A percentile compares a stretch with the other conserved stretches of the same genome.
Conservation (phyloP, 2,113 vertebrate genomes). For the Oreochromis spilurus region DNA sequence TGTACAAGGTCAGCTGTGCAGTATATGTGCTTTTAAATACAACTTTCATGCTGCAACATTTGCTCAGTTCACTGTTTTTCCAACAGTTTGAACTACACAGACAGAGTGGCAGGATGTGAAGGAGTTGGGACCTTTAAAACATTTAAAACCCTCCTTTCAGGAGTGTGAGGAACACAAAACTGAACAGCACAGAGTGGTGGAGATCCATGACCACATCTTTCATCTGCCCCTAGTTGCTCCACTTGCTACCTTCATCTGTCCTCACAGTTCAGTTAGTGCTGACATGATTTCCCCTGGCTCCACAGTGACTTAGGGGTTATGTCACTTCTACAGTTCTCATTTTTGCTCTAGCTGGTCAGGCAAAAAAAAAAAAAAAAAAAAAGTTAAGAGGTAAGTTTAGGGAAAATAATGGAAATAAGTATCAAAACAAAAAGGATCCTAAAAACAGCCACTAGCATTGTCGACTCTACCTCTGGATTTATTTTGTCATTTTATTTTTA, state of each 20-base stretch:
- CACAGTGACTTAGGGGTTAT: constrained; percentile 24
- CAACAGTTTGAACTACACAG: neutral
- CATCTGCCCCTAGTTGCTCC: neutral
- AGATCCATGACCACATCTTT: neutral
- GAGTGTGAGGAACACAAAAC: neutral
- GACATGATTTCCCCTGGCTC: constrained; percentile 40
- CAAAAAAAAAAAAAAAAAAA: neutral
- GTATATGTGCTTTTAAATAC: neutral
- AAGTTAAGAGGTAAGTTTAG: neutral
- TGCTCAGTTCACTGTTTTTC: neutral
- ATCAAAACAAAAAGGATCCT: neutral
- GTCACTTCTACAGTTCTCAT: constrained; percentile 14
- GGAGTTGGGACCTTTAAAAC: neutral
- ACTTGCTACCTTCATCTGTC: neutral
- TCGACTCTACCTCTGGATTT: neutral
- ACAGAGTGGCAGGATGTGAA: neutral
- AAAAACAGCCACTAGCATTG: neutral
- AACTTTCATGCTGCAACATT: neutral
- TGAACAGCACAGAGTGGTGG: neutral
- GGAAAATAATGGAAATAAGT: neutral
- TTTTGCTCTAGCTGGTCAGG: neutral
- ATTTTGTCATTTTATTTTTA: neutral
- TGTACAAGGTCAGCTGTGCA: neutral
- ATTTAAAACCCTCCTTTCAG: neutral
- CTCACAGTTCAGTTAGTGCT: constrained; percentile 3